Base-by-base conservation (phyloP, 2,797 vertebrate genomes). In the Balearica regulorum region DNA sequence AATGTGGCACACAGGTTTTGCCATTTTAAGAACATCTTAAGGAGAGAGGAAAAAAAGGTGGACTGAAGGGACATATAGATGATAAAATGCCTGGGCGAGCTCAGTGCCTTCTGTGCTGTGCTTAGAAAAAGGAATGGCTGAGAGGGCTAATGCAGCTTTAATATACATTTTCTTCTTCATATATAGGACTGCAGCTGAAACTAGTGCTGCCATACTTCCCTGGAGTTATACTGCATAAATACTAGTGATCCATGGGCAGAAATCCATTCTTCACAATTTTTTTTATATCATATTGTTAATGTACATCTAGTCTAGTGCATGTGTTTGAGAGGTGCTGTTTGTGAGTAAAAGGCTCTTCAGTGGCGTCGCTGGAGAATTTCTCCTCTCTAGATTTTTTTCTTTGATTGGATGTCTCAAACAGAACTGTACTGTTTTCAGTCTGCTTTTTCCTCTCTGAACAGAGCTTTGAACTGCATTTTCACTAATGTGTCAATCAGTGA, bases 361-460 rank as follows among this genome's bases (percentile, higher is more conserved):
- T 25, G n/a, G 16, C 2, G 3, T 16, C 0, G 8, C 12, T 44
- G 43, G 24, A 86, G 55, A 82, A 82, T 61, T 44, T 82, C 18
- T 76, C 49, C 22, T 58, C 19, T 37, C 48, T 8, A 46, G 41
- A 13, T 70, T 49, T 58, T 37, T 11, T 54, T 13, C 55, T 57
- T 13, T 13, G 5, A 6, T 55, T 39, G 26, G 15, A 0, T 51
- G 31, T n/a, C 33, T 83, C 4, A 0, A 12, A 11, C 6, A 37
- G 61, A 72, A 8, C 55, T 7, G 11, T 16, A 41, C 71, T 51
- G 16, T 9, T 89, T 82, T 37, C 65, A 44, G 12, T 13, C 37
- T 77, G 16, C 1, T 19, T 71, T 55, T 24, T 49, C 24, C 29
- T 46, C 39, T n/a, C 61, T 6, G 49, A 81, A 18, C 54, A 88